Evolutionary conservation across 2,797 vertebrate genomes (phyloP).

Genomic region (Clarias pachynema): DNA sequence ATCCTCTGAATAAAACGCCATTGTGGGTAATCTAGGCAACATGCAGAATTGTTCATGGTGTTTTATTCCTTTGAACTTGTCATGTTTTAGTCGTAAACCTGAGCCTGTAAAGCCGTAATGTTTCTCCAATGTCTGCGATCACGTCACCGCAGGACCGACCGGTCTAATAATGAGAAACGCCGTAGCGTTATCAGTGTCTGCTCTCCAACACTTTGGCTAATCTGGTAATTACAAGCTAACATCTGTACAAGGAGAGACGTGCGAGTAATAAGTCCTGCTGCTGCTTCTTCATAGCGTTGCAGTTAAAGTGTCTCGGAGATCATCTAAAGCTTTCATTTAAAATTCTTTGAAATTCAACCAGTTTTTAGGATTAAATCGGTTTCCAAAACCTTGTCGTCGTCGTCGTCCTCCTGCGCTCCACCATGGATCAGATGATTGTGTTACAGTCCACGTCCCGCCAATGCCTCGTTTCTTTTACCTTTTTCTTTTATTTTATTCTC

Average conservation of each 20-base stretch:
- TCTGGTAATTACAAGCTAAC: conserved; percentile 1
- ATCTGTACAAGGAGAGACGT: not conserved
- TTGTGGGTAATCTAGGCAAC: not conserved
- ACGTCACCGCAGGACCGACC: not conserved
- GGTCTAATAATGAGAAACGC: not conserved
- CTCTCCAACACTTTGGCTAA: not conserved
- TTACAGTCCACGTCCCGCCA: not conserved
- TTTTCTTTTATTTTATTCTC: not conserved
- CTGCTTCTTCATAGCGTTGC: no score
- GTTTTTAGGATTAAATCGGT: not conserved
- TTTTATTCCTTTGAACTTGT: not conserved
- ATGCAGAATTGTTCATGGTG: not conserved
- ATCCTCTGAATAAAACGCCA: not conserved
- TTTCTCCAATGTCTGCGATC: not conserved
- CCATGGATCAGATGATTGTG: not conserved
- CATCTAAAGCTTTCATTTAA: not conserved
- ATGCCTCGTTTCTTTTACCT: not conserved
- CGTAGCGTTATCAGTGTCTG: not conserved
- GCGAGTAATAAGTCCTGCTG: not conserved
- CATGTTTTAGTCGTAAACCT: not conserved
- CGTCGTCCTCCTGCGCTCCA: not conserved
- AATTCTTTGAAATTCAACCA: not conserved
- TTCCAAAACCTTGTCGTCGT: not conserved
- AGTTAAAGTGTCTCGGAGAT: not conserved
- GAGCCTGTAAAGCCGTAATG: not conserved